These are phyloP conservation scores for Ceyx cyanopectus DNA, from an alignment of 2,113 vertebrate species.

Conservation along the genomic window DNA sequence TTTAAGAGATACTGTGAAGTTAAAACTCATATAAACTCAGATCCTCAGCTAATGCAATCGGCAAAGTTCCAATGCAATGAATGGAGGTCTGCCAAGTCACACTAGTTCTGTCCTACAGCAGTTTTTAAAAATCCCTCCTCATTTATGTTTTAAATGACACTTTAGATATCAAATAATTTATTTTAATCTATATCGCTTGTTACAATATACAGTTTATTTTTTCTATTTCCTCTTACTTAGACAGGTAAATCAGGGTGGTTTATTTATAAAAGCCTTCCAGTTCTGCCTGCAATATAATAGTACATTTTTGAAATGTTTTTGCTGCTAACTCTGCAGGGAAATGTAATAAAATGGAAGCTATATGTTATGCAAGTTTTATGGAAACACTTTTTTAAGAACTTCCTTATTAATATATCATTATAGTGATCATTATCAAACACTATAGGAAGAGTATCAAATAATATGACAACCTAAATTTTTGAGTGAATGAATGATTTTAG, in stretches of 20 bases:
- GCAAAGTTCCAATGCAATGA: conserved; percentile 51
- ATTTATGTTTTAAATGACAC: conserved; percentile 15
- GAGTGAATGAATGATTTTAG: background rate
- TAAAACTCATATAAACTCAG: conserved; percentile 48
- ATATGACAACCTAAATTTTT: background rate
- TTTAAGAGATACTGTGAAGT: conserved; percentile 53
- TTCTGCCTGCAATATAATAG: background rate
- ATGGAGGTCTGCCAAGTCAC: conserved; percentile 41
- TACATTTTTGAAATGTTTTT: conserved; percentile 1
- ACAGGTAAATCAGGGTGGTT: conserved; percentile 33
- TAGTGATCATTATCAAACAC: background rate
- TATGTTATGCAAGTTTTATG: conserved; percentile 36
- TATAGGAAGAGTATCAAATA: background rate
- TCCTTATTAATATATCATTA: background rate
- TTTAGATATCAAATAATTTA: conserved; percentile 25
- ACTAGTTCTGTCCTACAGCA: background rate
- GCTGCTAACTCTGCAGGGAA: background rate
- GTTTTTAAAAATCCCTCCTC: conserved; percentile 26
- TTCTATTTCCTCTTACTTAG: conserved; percentile 27
- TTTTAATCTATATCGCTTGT: conserved; percentile 20
- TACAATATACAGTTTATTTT: background rate
- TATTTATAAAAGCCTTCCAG: conserved; percentile 31
- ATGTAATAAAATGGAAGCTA: conserved; percentile 32
- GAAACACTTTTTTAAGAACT: background rate
- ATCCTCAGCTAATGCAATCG: conserved; percentile 41